Conservation (phyloP, 2,888 invertebrate species). For the Drosophila kuntzei region DNA sequence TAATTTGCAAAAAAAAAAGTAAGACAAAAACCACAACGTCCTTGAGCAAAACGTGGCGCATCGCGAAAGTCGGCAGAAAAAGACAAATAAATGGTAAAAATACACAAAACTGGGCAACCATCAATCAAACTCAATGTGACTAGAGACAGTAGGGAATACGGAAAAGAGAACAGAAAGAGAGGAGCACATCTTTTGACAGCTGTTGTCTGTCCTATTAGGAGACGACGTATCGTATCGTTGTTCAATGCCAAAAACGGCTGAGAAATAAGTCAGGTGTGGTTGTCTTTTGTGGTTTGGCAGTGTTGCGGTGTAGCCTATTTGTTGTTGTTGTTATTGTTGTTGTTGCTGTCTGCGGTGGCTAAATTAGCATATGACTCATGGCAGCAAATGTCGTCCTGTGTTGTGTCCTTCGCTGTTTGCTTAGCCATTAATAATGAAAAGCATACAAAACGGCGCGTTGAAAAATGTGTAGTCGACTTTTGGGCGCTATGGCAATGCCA, state of each 20-base stretch:
- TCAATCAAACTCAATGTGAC: constrained; percentile 63
- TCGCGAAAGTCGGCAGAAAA: constrained; percentile 4
- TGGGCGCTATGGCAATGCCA: constrained; percentile 64
- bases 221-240: constrained; percentile 34
- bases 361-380: constrained; percentile 78
- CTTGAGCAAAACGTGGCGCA: constrained; percentile 45
- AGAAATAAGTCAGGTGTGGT: constrained; percentile 62
- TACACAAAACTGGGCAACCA: constrained; percentile 57
- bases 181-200: constrained; percentile 43
- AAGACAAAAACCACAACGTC: constrained; percentile 43
- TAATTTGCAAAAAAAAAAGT: constrained; percentile 45
- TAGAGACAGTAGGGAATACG: background rate
- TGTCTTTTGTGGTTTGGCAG: constrained; percentile 21
- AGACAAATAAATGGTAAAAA: constrained; percentile 44
- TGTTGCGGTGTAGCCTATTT: constrained; percentile 14
- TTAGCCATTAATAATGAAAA: constrained; percentile 74
- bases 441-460: constrained; percentile 18
- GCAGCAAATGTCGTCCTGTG: constrained; percentile 9
- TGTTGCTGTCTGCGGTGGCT: constrained; percentile 44
- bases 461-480: constrained; percentile 56
- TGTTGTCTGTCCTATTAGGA: constrained; percentile 29
- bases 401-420: constrained; percentile 43
- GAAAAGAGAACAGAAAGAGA: background rate
- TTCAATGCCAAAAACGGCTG: constrained; percentile 61
- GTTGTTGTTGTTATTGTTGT: constrained; percentile 11